These are phyloP conservation scores for Pelodytes ibericus DNA, from an alignment of 2,797 vertebrate genomes.

Conservation along the genomic window DNA sequence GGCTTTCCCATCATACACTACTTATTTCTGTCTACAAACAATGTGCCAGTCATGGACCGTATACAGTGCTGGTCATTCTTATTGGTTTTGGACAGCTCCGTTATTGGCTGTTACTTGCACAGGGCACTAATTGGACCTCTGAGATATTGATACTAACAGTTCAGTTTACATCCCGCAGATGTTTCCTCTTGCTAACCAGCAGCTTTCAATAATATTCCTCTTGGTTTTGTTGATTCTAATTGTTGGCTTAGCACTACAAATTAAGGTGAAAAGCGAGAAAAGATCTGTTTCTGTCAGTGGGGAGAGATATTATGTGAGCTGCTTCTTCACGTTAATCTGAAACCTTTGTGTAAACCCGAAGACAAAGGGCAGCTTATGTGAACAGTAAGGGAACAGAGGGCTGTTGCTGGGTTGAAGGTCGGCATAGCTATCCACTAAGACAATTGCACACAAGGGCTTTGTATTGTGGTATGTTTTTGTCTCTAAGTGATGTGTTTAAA, in stretches of 20 bases:
- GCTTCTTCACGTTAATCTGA: slow-evolving; percentile 21
- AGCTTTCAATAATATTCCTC: slow-evolving; percentile 34
- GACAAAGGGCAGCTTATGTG: slow-evolving; percentile 45
- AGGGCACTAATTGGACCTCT: slow-evolving; percentile 22
- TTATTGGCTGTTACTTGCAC: slow-evolving; percentile 23
- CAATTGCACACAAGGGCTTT: slow-evolving; percentile 32
- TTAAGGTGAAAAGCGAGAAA: slow-evolving; percentile 18
- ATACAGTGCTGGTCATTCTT: slow-evolving; percentile 14
- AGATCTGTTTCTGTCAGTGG: slow-evolving; percentile 30
- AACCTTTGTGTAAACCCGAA: slow-evolving; percentile 15
- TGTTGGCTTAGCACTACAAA: slow-evolving; percentile 14
- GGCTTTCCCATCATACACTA: slow-evolving; percentile 5
- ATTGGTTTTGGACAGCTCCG: slow-evolving; percentile 27
- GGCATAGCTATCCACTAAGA: slow-evolving; percentile 12
- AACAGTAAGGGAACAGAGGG: slow-evolving; percentile 21
- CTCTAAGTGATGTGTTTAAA: slow-evolving; percentile 3
- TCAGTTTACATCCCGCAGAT: slow-evolving; percentile 37
- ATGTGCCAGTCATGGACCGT: slow-evolving; percentile 22
- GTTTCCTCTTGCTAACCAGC: slow-evolving; percentile 37
- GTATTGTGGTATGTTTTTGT: neutral
- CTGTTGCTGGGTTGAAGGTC: slow-evolving; percentile 19
- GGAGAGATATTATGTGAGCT: slow-evolving; percentile 22
- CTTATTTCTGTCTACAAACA: slow-evolving; percentile 19
- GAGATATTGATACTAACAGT: slow-evolving; percentile 22
- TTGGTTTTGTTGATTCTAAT: slow-evolving; percentile 3